Percentiles rank a stretch among this genome's conserved stretches.
These are phyloP conservation scores for Toxotes jaculatrix DNA, from an alignment of 2,113 vertebrate species.

Conservation along the genomic window DNA sequence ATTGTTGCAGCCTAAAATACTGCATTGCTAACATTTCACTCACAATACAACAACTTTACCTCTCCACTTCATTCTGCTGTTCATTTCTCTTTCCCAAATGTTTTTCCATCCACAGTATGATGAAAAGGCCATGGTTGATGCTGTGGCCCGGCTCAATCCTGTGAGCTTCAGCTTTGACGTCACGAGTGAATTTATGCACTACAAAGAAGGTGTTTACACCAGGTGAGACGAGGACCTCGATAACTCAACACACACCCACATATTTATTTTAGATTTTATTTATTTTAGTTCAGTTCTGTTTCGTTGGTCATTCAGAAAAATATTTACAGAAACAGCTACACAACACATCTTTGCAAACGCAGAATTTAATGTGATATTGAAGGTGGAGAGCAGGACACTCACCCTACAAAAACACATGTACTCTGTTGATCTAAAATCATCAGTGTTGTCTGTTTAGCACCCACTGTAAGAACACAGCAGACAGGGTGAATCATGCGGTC, in stretches of 20 bases:
- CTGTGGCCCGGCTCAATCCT: constrained; percentile 89
- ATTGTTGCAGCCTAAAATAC: neutral
- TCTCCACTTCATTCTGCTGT: neutral
- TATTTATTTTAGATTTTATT: neutral
- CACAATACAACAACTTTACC: neutral
- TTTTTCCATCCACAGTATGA: constrained; percentile 81
- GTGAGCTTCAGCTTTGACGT: constrained; percentile 92
- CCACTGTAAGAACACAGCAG: constrained; percentile 86
- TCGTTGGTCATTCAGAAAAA: neutral
- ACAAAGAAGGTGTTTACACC: constrained; percentile 87
- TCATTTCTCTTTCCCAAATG: neutral
- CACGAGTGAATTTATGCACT: constrained; percentile 85
- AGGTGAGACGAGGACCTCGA: constrained; percentile 80
- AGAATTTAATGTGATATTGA: neutral
- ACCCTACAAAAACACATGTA: neutral
- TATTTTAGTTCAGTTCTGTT: neutral
- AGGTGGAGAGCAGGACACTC: neutral
- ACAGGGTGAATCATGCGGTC: constrained; percentile 91
- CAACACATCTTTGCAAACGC: constrained; percentile 1
- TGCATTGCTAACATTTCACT: neutral
- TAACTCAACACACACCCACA: neutral
- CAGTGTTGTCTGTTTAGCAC: constrained; percentile 76
- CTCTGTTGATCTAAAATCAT: constrained; percentile 35
- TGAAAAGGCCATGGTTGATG: constrained; percentile 88
- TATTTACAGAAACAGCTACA: neutral